phyloP scores from a whole-genome alignment of 2,113 vertebrate genomes.

The Megaceryle maxima region DNA sequence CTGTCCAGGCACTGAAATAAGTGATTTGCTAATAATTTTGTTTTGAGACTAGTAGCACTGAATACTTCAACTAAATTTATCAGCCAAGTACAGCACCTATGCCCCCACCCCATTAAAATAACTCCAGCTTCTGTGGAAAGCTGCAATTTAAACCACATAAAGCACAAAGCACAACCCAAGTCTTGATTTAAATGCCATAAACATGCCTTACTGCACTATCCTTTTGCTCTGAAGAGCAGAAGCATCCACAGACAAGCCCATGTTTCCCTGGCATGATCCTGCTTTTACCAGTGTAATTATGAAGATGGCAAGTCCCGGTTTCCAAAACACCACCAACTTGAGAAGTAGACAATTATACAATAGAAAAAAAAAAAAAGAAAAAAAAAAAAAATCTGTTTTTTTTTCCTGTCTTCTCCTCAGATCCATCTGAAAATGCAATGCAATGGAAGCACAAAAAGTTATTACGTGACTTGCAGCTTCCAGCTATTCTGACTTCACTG shows the following conservation, averaged over 20 bases:
- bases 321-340: background rate
- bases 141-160: background rate
- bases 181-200: background rate
- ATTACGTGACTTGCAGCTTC: constrained; percentile 59
- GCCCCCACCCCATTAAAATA: background rate
- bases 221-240: background rate
- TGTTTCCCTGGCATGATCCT: background rate
- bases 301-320: background rate
- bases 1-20: background rate
- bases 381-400: background rate
- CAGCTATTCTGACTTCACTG: constrained; percentile 65
- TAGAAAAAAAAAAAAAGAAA: background rate
- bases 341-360: background rate
- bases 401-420: constrained; percentile 21
- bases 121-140: background rate
- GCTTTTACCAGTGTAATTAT: background rate
- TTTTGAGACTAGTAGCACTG: background rate
- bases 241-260: background rate
- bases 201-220: background rate
- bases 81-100: background rate
- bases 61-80: background rate
- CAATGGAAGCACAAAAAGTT: constrained; percentile 38
- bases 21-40: background rate
- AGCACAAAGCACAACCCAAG: background rate
- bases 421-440: constrained; percentile 48